Base-by-base conservation (phyloP, 2,797 vertebrate species). In the Chrysocyon brachyurus region DNA sequence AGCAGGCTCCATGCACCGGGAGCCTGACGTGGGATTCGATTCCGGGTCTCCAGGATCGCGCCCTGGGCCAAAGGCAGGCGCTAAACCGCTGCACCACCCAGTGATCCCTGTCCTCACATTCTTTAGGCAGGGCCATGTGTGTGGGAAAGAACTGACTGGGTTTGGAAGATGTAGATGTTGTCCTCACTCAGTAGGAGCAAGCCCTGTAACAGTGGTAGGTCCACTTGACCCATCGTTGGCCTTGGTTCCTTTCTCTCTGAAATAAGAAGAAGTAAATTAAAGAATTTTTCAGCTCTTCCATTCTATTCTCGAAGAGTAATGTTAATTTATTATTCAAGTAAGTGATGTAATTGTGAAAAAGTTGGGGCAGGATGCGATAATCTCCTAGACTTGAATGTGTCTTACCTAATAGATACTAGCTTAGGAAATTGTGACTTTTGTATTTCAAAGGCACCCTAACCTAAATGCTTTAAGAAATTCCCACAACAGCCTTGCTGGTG, bases 361-460 rank as follows among this genome's bases (percentile, higher is more conserved):
- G 40, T 46, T 46, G 9, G 21, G 28, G 31, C 57, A 2, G 40
- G 7, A 46, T 46, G 40, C 87, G 59, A 87, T 88, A 83, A 86
- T 95, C 95, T 96, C 72, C 54, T 87, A 56, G 57, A 59, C 12
- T 88, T 88, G 31, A 92, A 73, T 88, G n/a, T 92, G 36, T 88
- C 72, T 88, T 90, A 64, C 90, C 10, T 95, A 63, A 96, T 78
- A 33, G 63, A 85, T 82, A 92, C 28, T 61, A 31, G 49, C 33
- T 94, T 85, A 57, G 61, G 14, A 97, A 97, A 94, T 73, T 40
- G 33, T 75, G 49, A 24, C 57, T 84, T 96, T 93, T 93, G 31
- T 90, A 68, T 90, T 90, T 91, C 96, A 96, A 89, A 95, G 85
- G 21, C 12, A n/a, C 49, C n/a, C 92, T 87, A 94, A 63, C 36